Base-by-base conservation (phyloP, 92 coral and sea anemone genomes). In the Parazoanthus atlanticus region DNA sequence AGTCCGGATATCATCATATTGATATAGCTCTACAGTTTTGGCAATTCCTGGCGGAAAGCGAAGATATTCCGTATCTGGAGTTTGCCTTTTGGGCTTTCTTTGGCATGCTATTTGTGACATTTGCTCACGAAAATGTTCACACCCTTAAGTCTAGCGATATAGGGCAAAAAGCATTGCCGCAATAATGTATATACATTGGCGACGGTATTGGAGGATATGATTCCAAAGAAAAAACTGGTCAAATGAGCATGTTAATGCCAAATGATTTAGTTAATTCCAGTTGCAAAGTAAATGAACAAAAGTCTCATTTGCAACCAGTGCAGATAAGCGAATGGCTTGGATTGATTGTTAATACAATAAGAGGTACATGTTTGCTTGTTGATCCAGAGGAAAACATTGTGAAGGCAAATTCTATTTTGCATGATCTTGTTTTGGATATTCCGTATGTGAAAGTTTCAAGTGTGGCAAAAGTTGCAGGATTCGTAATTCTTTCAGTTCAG, bases 71-170 rank as follows among this genome's bases (percentile, higher is more conserved):
- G 86, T 74, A 5, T 92, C 86, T 47, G 23, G 67, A 13, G 90
- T 86, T 82, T 91, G 49, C 86, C 92, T 31, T 92, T 93, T 82
- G 95, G 93, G 21, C 74, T 93, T 84, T 93, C 91, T 17, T 91
- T 93, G 19, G 93, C 95, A 9, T 91, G 93, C 73, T 91, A 78
- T 78, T 66, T 91, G 32, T 93, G n/a, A n/a, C n/a, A n/a, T n/a
- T 93, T 81, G 89, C 89, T 30, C n/a, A n/a, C n/a, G n/a, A n/a
- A 91, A 86, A 81, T 93, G 92, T 89, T 91, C 36, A 33, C 90
- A 30, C 93, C 93, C 17, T 82, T 93, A 8, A n/a, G 92, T 93
- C 5, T 33, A 67, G 19, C 85, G 91, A 25, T 93, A 92, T 92
- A 88, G 95, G 49, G 33, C 77, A 8, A 33, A 56, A 2, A 89